These are phyloP conservation scores for Origma solitaria DNA, from an alignment of 2,113 vertebrate species.

Conservation along the genomic window DNA sequence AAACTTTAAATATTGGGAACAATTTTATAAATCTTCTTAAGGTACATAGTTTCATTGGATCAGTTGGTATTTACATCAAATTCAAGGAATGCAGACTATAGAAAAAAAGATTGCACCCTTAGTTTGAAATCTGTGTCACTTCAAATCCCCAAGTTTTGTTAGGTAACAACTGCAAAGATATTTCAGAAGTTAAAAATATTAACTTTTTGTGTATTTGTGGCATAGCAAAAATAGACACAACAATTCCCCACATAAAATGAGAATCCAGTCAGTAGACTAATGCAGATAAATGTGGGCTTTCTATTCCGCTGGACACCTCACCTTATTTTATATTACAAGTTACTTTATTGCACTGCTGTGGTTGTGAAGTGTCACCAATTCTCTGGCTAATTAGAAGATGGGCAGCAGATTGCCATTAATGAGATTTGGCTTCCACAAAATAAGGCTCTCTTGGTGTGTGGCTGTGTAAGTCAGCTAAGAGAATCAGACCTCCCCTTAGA, in stretches of 20 bases:
- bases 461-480: slow-evolving; percentile 81
- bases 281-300: neutral
- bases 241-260: neutral
- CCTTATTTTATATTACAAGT: slow-evolving; percentile 14
- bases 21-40: neutral
- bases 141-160: neutral
- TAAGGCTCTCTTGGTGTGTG: slow-evolving; percentile 71
- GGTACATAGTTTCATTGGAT: neutral
- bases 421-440: slow-evolving; percentile 59
- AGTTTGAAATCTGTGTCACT: neutral
- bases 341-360: slow-evolving; percentile 7
- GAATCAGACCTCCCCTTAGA: slow-evolving; percentile 86
- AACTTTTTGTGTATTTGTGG: neutral
- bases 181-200: neutral
- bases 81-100: neutral
- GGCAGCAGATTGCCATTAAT: slow-evolving; percentile 64
- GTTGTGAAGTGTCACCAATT: slow-evolving; percentile 31
- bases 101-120: neutral
- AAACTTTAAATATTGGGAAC: neutral
- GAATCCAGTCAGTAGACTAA: neutral
- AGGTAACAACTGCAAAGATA: neutral
- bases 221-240: neutral
- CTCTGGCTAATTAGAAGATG: slow-evolving; percentile 62
- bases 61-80: neutral
- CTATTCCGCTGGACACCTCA: neutral